phyloP scores from a whole-genome alignment of 2,797 vertebrate species.

The Galagoides demidoff region DNA sequence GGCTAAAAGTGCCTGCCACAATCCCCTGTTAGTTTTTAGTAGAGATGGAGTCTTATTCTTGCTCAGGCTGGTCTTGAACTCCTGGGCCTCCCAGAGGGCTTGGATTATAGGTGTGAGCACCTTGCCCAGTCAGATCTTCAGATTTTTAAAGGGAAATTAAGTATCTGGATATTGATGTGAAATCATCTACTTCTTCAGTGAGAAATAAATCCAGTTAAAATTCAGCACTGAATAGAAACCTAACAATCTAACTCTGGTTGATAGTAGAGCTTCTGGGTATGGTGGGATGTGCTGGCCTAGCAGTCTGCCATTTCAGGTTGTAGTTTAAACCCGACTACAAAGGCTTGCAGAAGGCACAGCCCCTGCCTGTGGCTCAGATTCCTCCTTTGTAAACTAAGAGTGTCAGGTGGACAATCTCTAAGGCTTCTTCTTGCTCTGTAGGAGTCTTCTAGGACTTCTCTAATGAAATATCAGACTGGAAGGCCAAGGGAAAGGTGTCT shows the following conservation, averaged over 20 bases:
- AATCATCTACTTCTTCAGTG: conserved; percentile 7
- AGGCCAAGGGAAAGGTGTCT: neutral
- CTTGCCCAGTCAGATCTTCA: neutral
- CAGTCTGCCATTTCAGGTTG: neutral
- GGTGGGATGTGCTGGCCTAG: neutral
- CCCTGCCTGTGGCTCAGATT: neutral
- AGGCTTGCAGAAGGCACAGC: neutral
- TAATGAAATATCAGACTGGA: neutral
- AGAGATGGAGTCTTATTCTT: too few relatives aligned
- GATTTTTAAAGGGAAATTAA: conserved; percentile 2
- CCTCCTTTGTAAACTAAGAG: neutral
- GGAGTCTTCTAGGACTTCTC: neutral
- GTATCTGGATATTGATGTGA: neutral
- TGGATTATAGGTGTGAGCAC: too few relatives aligned
- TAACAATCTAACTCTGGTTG: neutral
- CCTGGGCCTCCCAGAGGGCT: too few relatives aligned
- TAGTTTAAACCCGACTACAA: neutral
- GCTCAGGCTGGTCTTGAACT: too few relatives aligned
- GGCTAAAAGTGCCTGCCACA: too few relatives aligned
- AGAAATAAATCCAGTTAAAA: conserved; percentile 41
- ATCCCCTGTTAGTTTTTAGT: too few relatives aligned
- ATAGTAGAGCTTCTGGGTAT: neutral
- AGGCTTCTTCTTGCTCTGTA: neutral
- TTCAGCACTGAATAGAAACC: neutral
- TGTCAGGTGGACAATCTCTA: neutral